phyloP scores from a whole-genome alignment of 2,888 invertebrate species.

The Rugalucina vietnamica region DNA sequence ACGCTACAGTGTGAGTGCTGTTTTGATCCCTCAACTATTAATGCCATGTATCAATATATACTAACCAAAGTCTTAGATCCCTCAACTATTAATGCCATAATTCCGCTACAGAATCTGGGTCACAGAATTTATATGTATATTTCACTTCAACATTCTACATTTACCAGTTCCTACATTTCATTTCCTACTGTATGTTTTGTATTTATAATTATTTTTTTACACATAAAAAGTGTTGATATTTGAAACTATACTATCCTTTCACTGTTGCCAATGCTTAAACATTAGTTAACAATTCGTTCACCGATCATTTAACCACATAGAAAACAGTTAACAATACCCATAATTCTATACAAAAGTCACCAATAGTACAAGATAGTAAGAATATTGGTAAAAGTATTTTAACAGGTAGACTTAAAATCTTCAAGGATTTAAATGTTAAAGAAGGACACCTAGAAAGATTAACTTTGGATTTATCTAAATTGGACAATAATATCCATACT shows the following conservation, averaged over 20 bases:
- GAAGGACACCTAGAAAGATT: background rate
- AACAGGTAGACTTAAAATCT: background rate
- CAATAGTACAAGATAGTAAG: background rate
- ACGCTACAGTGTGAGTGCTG: too few relatives aligned
- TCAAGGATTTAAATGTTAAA: background rate
- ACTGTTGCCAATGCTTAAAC: conserved; percentile 12
- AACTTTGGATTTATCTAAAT: conserved; percentile 10
- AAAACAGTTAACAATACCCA: conserved; percentile 37
- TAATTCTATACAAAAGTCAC: conserved; percentile 18
- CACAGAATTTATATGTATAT: too few relatives aligned
- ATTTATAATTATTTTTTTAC: background rate
- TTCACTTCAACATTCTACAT: too few relatives aligned
- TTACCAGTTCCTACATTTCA: too few relatives aligned
- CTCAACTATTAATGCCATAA: conserved; percentile 46
- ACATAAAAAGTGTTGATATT: background rate
- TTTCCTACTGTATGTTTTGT: too few relatives aligned
- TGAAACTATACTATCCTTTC: background rate
- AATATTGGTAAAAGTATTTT: conserved; percentile 5
- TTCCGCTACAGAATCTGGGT: background rate
- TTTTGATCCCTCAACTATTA: too few relatives aligned
- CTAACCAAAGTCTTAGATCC: conserved; percentile 50
- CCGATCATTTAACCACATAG: background rate
- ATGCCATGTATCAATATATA: too few relatives aligned
- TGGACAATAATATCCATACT: background rate
- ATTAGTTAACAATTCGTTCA: background rate